These are phyloP conservation scores for Meloidogyne floridensis DNA, from an alignment of 1,140 invertebrate species.

Conservation along the genomic window DNA sequence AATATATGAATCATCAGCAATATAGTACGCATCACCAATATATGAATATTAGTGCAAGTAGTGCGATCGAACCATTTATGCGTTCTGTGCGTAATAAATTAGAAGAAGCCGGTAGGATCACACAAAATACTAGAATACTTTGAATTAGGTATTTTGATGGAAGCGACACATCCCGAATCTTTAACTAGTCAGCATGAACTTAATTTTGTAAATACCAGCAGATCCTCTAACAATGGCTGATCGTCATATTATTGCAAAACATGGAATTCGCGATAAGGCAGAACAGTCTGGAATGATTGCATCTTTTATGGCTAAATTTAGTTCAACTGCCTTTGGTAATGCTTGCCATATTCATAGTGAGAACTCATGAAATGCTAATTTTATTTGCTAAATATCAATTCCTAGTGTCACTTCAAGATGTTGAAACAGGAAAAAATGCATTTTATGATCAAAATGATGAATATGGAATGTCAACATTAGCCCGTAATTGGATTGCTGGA, in stretches of 20 bases:
- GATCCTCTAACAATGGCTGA: conserved; percentile 26
- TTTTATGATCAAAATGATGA: conserved; percentile 19
- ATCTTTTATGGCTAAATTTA: conserved; percentile 21
- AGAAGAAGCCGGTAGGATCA: conserved; percentile 3
- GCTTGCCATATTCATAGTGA: conserved; percentile 29
- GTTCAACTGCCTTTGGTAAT: neutral
- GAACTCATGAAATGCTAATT: neutral
- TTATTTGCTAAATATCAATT: neutral
- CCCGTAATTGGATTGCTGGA: conserved; percentile 16
- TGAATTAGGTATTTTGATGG: conserved; percentile 8
- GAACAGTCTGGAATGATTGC: conserved; percentile 15
- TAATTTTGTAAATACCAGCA: conserved; percentile 13
- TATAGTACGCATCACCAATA: neutral
- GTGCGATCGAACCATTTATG: conserved; percentile 18
- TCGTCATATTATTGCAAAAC: conserved; percentile 22
- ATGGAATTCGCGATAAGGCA: conserved; percentile 23
- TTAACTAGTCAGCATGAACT: conserved; percentile 18
- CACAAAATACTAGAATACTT: neutral
- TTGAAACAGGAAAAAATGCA: neutral
- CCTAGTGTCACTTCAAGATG: conserved; percentile 21
- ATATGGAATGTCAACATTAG: conserved; percentile 19
- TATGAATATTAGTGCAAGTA: conserved; percentile 9
- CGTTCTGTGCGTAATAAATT: conserved; percentile 13
- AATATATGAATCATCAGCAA: too few species aligned
- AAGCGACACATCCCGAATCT: conserved; percentile 24